Evolutionary conservation across 2,797 vertebrate species (phyloP), one percentile per base, ranked within the genome.

Genomic region (Rhinogobio ventralis): DNA sequence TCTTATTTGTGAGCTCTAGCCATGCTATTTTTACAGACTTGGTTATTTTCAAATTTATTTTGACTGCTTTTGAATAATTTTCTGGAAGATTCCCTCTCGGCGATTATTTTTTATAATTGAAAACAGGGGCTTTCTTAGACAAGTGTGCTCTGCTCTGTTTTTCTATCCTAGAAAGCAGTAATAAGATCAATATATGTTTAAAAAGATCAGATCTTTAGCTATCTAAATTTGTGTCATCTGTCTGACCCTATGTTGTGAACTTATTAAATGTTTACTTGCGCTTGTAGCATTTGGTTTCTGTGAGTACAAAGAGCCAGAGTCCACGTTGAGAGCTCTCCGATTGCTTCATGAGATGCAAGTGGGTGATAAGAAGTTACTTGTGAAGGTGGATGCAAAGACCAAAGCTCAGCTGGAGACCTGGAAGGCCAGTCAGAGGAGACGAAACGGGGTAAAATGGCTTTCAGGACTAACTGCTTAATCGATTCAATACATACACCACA

Each of bases 381-480:
- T 99, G 84, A 99, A 99, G 94, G 98, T 99, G 90, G 98, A 99
- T 89, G 98, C 98, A 67, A 99, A 99, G 92, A 99, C 98, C 85
- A 99, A 99, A 93, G 97, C 97, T 87, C 98, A 99, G 88, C 93
- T 99, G 82, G 98, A 99, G 71, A 98, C 98, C 88, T 99, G 98
- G 97, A 99, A 99, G 93, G 98, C 98, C 89, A 98, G 97, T 91
- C 99, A 95, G 90, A 98, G 96, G 91, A 95, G 96, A 76, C 93
- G 96, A 79, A 99, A 99, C 92, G 98, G 97, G 95, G 98, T 99
- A 93, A 2, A 94, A 94, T 36, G 78, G 1, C 10, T 17, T 55
- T 33, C 25, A 23, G 46, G 17, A 33, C 30, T 20, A 15, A 62
- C n/a, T 62, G 72, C 17, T 74, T 33, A 74, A 74, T 74, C 9